Evolutionary conservation across 2,113 vertebrate species (phyloP).

Genomic region (Gymnocephalus cernua): DNA sequence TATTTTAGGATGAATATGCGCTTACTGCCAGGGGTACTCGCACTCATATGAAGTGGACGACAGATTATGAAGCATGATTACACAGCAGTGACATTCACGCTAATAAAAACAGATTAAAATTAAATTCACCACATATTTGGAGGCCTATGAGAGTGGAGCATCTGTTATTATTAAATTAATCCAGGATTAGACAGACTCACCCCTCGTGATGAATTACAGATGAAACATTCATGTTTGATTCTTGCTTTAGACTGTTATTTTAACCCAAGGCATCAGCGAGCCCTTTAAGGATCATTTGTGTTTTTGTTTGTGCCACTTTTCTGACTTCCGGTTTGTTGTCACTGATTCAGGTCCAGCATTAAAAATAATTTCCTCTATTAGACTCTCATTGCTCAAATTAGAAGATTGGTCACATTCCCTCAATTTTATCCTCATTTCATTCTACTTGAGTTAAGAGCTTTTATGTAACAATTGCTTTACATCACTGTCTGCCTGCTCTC

Average conservation of each 20-base stretch:
- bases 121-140: conserved; percentile 40
- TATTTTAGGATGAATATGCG: conserved; percentile 51
- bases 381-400: neutral
- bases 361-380: neutral
- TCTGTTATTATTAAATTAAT: conserved; percentile 43
- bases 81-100: conserved; percentile 59
- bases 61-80: conserved; percentile 69
- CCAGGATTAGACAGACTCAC: conserved; percentile 37
- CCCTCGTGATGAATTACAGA: conserved; percentile 30
- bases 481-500: neutral
- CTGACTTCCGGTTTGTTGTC: neutral
- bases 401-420: neutral
- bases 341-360: neutral
- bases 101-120: conserved; percentile 62
- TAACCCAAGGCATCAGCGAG: neutral
- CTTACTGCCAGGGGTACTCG: conserved; percentile 46
- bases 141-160: conserved; percentile 34
- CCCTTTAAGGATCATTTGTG: conserved; percentile 4
- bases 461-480: neutral
- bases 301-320: conserved; percentile 8
- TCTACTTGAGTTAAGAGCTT: neutral
- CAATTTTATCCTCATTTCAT: neutral
- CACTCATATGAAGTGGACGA: conserved; percentile 50
- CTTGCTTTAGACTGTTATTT: neutral
- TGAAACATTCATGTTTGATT: conserved; percentile 32